These are phyloP conservation scores for Xiphophorus maculatus DNA, from an alignment of 2,113 vertebrate genomes.

Conservation along the genomic window DNA sequence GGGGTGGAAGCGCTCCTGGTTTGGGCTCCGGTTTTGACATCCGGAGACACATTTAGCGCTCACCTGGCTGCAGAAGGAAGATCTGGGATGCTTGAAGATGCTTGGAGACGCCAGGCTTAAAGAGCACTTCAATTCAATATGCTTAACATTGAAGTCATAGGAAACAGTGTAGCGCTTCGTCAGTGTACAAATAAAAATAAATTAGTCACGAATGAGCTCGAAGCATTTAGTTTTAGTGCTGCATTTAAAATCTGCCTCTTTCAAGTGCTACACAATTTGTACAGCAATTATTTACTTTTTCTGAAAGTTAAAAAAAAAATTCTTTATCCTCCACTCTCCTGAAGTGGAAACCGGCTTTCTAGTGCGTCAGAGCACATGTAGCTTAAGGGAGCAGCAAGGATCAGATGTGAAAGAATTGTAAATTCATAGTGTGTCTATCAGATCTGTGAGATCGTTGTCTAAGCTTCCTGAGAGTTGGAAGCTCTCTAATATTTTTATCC, in stretches of 20 bases:
- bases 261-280: constrained; percentile 20
- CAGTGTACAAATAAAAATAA: background rate
- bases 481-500: constrained; percentile 6
- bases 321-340: background rate
- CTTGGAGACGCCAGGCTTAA: background rate
- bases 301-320: background rate
- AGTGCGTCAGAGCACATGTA: constrained; percentile 40
- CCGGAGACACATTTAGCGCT: constrained; percentile 49
- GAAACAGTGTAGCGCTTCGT: background rate
- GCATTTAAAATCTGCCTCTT: constrained; percentile 20
- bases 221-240: constrained; percentile 22
- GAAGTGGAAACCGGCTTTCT: constrained; percentile 35
- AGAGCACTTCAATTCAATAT: background rate
- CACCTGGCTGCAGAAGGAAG: constrained; percentile 39
- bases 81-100: constrained; percentile 3
- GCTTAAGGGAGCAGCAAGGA: constrained; percentile 41
- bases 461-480: constrained; percentile 44
- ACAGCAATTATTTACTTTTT: constrained; percentile 47
- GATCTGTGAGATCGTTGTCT: constrained; percentile 43
- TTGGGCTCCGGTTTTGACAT: constrained; percentile 52
- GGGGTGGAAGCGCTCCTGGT: constrained; percentile 53
- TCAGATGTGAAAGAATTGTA: constrained; percentile 64
- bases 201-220: constrained; percentile 10
- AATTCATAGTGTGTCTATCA: constrained; percentile 57
- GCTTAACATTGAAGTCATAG: background rate